phyloP scores from a whole-genome alignment of 2,113 vertebrate species.

The Gasterosteus nipponicus region DNA sequence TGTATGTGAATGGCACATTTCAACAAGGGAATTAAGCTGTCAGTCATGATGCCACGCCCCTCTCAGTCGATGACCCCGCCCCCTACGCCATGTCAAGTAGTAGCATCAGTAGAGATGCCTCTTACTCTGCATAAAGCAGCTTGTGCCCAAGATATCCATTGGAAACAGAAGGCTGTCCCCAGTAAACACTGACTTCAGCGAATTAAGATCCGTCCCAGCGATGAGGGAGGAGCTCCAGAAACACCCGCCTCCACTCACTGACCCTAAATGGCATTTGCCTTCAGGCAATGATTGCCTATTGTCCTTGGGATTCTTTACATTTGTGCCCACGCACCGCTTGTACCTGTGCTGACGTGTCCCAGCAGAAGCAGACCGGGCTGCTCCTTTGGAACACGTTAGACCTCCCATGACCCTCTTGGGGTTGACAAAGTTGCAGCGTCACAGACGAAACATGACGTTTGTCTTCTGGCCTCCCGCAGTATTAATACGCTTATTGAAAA shows the following conservation, averaged over 20 bases:
- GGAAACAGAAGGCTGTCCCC: not conserved
- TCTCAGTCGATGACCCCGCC: too few relatives aligned
- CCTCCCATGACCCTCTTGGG: not conserved
- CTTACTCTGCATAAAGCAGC: slow-evolving; percentile 6
- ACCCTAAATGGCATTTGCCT: slow-evolving; percentile 21
- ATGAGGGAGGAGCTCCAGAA: slow-evolving; percentile 5
- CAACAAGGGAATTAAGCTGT: too few relatives aligned
- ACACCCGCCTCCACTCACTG: not conserved
- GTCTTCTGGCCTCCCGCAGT: not conserved
- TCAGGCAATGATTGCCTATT: slow-evolving; percentile 14
- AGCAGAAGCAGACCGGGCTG: not conserved
- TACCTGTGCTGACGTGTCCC: not conserved
- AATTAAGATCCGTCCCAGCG: not conserved
- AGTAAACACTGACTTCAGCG: not conserved
- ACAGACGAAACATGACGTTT: slow-evolving; percentile 3
- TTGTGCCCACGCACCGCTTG: not conserved
- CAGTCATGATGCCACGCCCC: too few relatives aligned
- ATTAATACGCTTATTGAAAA: slow-evolving; percentile 20
- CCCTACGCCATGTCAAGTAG: too few relatives aligned
- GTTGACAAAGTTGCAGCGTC: slow-evolving; percentile 2
- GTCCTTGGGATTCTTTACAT: slow-evolving; percentile 29
- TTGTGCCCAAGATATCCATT: not conserved
- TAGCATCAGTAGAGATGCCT: slow-evolving; percentile 33
- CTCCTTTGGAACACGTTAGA: not conserved
- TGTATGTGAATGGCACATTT: too few relatives aligned